Conservation (phyloP, 2,888 invertebrate genomes). For the Harpalus rufipes region DNA sequence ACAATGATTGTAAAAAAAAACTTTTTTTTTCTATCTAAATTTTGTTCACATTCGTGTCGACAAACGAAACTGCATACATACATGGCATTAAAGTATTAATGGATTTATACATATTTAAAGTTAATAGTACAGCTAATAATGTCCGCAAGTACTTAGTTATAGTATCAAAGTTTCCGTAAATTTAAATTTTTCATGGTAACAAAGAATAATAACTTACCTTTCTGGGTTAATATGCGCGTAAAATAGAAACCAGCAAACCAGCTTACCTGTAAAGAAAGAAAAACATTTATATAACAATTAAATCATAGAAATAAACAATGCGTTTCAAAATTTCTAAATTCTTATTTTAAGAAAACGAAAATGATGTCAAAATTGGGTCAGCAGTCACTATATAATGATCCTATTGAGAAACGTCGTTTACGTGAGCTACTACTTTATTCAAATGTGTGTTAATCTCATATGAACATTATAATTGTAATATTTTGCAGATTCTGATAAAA, state of each 20-base stretch:
- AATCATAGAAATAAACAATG: constrained; percentile 31
- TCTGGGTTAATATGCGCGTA: neutral
- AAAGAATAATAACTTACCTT: neutral
- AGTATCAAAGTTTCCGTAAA: no score
- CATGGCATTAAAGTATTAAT: no score
- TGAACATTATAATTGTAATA: constrained; percentile 53
- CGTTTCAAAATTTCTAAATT: constrained; percentile 43
- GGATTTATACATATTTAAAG: no score
- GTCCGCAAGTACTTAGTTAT: no score
- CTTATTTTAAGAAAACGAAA: constrained; percentile 18
- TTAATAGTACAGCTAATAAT: no score
- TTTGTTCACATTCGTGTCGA: no score
- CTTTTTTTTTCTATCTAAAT: no score
- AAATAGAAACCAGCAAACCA: neutral
- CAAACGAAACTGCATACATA: no score
- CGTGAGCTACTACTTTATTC: constrained; percentile 50
- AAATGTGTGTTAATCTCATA: constrained; percentile 44
- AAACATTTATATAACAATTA: constrained; percentile 53
- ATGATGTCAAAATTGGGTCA: constrained; percentile 53
- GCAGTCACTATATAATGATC: constrained; percentile 5
- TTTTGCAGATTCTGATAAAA: constrained; percentile 47
- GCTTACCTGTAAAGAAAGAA: constrained; percentile 55
- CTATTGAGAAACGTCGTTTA: constrained; percentile 36
- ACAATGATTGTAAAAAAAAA: no score
- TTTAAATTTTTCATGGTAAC: neutral